A percentile compares a stretch with the other conserved stretches of the same genome.
These are phyloP conservation scores for Melanaphis sacchari DNA, from an alignment of 1,140 invertebrate species.

Conservation along the genomic window DNA sequence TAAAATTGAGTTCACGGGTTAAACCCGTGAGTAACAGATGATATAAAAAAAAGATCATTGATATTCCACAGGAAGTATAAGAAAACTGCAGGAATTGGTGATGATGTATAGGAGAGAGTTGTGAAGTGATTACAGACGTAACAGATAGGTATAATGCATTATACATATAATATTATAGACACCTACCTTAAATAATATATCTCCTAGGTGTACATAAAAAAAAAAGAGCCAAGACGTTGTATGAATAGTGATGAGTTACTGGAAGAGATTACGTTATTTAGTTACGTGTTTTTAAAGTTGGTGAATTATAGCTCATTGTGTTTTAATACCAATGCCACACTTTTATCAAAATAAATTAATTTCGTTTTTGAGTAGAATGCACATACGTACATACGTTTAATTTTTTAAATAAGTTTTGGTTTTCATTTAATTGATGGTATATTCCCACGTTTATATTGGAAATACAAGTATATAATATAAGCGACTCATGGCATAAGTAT, in stretches of 20 bases:
- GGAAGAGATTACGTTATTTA: not conserved
- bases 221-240: not conserved
- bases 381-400: not conserved
- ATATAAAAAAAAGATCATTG: slow-evolving; percentile 1
- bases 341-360: not conserved
- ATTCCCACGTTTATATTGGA: not conserved
- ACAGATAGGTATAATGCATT: not conserved
- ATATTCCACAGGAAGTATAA: not conserved
- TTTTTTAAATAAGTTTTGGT: not conserved
- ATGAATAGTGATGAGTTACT: slow-evolving; percentile 31
- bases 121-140: not conserved
- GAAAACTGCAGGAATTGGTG: not conserved
- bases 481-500: not conserved
- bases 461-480: not conserved
- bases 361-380: not conserved
- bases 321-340: not conserved
- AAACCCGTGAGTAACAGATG: not conserved
- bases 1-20: not conserved
- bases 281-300: not conserved
- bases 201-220: not conserved
- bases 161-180: slow-evolving; percentile 11
- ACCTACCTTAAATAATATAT: not conserved
- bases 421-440: not conserved
- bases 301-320: not conserved
- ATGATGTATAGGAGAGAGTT: slow-evolving; percentile 34